Evolutionary conservation across 2,888 invertebrate species (phyloP), one percentile per base, ranked within the genome.

Genomic region (Sinelater perroti): DNA sequence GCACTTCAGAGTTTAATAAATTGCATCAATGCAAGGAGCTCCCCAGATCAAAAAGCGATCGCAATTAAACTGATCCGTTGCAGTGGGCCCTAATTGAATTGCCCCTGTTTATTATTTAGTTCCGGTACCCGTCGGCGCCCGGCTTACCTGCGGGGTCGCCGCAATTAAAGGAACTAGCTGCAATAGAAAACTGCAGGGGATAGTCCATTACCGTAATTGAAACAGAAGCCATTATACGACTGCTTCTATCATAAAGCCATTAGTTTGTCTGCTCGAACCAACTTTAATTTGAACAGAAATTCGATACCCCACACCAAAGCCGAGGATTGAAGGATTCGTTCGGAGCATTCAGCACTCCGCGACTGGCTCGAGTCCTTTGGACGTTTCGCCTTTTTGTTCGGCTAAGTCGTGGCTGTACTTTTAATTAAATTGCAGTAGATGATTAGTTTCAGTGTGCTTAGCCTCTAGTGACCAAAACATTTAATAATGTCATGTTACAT

Each of bases 181-280:
- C 44, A 51, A 26, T 17, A 30, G 5, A 40, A 50, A 40, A 51
- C 40, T 51, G 26, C 44, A 44, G 16, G 28, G 24, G 36, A 30
- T 57, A 42, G 54, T 49, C 56, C 60, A 58, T 60, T 62, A 53
- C 56, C 44, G 60, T 62, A 64, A 62, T 64, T 59, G 60, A 64
- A 64, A 58, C 56, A 56, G 60, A 59, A 58, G 58, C 64, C 62
- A 60, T 62, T 64, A 58, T 60, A 54, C 52, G 49, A 49, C 51
- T 47, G 35, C 50, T 52, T 49, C 47, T 57, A 61, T 63, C 60
- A 63, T 61, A 63, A 63, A 57, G 56, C 61, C 63, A 63, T 63
- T 63, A 63, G 61, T 61, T 60, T 55, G 57, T 61, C 61, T 55
- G 44, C 47, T 54, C 57, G 49, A 57, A 54, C 54, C 45, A 55